Conservation (phyloP, 2,797 vertebrate species). For the Argentina silus region DNA sequence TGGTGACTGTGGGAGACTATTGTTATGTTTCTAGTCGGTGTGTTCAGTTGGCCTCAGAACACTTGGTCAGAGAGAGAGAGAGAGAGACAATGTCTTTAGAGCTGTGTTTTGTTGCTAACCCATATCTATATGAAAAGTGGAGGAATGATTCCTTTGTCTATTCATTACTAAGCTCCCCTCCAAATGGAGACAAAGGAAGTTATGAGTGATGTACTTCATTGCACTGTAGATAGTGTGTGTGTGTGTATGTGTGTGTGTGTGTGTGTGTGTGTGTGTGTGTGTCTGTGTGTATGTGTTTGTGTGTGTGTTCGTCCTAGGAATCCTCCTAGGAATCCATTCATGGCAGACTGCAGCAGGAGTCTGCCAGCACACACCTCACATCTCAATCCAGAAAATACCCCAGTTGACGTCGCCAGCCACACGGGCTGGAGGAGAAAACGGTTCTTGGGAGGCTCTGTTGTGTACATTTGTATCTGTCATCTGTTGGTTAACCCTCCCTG, state of each 20-base stretch:
- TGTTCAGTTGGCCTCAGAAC: slow-evolving; percentile 1
- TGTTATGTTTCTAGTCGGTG: slow-evolving; percentile 4
- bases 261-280: background rate
- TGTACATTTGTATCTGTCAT: slow-evolving; percentile 60
- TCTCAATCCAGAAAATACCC: slow-evolving; percentile 46
- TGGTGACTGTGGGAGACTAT: slow-evolving; percentile 39
- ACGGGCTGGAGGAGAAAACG: slow-evolving; percentile 38
- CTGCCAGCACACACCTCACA: slow-evolving; percentile 42
- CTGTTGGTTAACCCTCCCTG: slow-evolving; percentile 49
- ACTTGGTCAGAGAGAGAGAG: background rate
- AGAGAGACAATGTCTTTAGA: background rate
- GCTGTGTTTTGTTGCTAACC: background rate
- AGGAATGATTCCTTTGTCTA: background rate
- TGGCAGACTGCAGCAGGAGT: slow-evolving; percentile 7
- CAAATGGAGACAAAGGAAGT: background rate
- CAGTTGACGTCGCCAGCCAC: slow-evolving; percentile 40
- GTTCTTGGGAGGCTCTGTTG: slow-evolving; percentile 50
- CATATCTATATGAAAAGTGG: background rate
- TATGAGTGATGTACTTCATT: background rate
- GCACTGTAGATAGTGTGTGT: background rate
- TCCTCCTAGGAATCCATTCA: slow-evolving; percentile 18
- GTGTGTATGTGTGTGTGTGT: background rate
- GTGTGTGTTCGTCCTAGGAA: background rate
- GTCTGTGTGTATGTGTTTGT: background rate
- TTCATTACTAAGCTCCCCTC: background rate